phyloP scores from a whole-genome alignment of 2,888 invertebrate species.

The Lissonota sp. region DNA sequence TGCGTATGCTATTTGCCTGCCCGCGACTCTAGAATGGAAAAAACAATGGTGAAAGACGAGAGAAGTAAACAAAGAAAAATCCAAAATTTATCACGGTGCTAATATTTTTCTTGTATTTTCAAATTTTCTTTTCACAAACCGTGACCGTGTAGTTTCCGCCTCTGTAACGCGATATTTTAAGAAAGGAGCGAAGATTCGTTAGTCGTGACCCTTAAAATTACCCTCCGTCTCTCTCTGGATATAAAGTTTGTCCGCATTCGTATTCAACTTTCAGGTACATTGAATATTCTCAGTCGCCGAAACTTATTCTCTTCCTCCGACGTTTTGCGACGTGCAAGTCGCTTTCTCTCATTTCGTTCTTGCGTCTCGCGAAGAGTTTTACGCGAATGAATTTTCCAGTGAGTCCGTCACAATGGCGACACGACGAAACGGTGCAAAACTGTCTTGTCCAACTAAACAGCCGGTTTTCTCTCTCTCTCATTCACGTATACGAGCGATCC shows the following conservation, averaged over 20 bases:
- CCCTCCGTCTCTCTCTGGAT: neutral
- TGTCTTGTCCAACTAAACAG: constrained; percentile 55
- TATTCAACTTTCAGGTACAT: constrained; percentile 12
- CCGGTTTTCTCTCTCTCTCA: constrained; percentile 25
- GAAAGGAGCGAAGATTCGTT: too few relatives aligned
- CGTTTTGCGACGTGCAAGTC: neutral
- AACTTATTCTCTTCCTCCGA: constrained; percentile 14
- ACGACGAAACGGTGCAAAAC: constrained; percentile 42
- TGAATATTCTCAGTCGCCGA: constrained; percentile 37
- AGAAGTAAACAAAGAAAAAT: neutral
- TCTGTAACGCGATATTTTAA: too few relatives aligned
- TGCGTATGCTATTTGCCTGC: neutral
- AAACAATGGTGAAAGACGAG: neutral
- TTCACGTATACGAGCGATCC: constrained; percentile 16
- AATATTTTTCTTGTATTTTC: neutral
- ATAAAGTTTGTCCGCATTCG: neutral
- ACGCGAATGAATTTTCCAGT: constrained; percentile 54
- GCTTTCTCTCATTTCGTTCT: neutral
- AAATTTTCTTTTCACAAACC: neutral
- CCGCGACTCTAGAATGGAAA: neutral
- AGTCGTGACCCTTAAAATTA: neutral
- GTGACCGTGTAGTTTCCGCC: too few relatives aligned
- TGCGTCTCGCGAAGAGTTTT: constrained; percentile 50
- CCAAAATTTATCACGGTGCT: neutral
- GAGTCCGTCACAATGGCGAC: constrained; percentile 5